Evolutionary conservation across 2,113 vertebrate genomes (phyloP), one percentile per base, ranked within the genome.

Genomic region (Odontophorus gujanensis): DNA sequence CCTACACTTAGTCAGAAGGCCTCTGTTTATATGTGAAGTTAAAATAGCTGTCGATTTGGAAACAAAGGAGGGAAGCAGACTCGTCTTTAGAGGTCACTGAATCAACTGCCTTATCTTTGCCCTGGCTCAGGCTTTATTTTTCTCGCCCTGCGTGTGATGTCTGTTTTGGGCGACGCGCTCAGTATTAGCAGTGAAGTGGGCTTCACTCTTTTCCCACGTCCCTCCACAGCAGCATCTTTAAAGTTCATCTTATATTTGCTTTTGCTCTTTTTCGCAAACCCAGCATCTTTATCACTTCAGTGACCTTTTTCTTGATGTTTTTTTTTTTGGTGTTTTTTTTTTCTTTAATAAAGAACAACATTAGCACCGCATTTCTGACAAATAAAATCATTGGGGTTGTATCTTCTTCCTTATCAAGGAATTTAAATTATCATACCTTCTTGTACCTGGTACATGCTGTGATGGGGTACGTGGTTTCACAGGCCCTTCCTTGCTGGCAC

Each of bases 261-360:
- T 78, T 82, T 57, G 59, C 48, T 68, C 21, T 86, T 88, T 55
- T 43, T 13, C 38, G 43, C 74, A 72, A 68, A 36, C 11, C 3
- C 3, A 0, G 51, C 51, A 68, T 95, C 71, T 81, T 89, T 72
- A 65, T 89, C 42, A 18, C 57, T 84, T 92, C 47, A 58, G 47
- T 84, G 51, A 81, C 43, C 57, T 86, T 92, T 81, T 73, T 26
- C 28, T 7, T 85, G 65, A 48, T 71, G 16, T n/a, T 83, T 88
- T 83, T 63, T 88, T 85, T 62, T 77, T 7, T 85, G 65, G 43
- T 71, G 16, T n/a, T 83, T 88, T 83, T 63, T 88, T 85, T 62
- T 77, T 88, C 80, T 63, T 88, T 85, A 50, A 78, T 47, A 81
- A 67, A 65, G 34, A 83, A 12, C 38, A 78, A 34, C 4, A 66